Percentiles rank a stretch among this genome's conserved stretches.
Conservation (phyloP, 2,113 vertebrate species). For the Perognathus longimembris region DNA sequence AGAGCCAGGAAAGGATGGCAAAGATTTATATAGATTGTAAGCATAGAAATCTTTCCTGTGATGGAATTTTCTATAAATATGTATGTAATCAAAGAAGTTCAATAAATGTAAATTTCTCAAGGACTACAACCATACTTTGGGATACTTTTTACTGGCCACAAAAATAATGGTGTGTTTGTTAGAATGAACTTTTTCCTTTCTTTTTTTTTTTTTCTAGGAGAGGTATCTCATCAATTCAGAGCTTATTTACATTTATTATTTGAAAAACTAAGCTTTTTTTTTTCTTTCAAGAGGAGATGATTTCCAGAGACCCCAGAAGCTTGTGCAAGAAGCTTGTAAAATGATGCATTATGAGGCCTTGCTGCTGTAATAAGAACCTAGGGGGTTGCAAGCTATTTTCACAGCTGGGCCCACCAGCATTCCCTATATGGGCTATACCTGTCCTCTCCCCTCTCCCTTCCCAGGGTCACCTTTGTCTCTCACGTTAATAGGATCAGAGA, state of each 20-base stretch:
- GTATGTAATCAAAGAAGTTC: neutral
- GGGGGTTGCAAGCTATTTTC: constrained; percentile 21
- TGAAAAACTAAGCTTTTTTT: neutral
- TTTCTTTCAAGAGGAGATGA: neutral
- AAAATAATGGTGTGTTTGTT: neutral
- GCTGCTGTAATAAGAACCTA: neutral
- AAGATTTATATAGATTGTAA: neutral
- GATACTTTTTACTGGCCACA: neutral
- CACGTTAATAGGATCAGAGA: neutral
- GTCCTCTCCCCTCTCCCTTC: neutral
- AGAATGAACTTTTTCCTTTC: neutral
- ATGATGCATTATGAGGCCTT: neutral
- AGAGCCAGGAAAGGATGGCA: constrained; percentile 19
- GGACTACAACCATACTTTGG: neutral
- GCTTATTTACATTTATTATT: constrained; percentile 16
- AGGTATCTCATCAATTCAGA: neutral
- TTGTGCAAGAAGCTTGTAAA: neutral
- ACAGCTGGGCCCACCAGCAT: neutral
- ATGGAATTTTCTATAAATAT: neutral
- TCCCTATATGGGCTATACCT: neutral
- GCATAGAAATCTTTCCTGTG: neutral
- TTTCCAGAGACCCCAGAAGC: neutral
- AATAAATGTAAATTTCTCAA: neutral
- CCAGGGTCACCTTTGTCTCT: neutral
- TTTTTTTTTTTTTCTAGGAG: neutral